Conservation (phyloP, 2,888 invertebrate genomes). For the Ypsolopha sequella region DNA sequence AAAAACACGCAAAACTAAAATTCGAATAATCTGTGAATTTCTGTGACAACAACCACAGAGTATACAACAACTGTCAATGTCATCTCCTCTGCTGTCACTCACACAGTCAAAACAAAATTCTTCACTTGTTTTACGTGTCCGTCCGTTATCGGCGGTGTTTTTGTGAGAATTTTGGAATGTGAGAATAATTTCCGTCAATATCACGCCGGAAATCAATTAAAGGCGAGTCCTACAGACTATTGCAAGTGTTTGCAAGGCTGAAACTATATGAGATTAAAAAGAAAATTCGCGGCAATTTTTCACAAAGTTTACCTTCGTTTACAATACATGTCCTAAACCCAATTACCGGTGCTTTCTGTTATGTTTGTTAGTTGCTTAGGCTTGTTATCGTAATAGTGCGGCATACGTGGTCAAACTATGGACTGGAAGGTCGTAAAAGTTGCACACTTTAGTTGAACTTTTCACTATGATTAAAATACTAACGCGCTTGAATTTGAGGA, state of each 20-base stretch:
- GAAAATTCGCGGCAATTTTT: no score
- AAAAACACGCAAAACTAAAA: no score
- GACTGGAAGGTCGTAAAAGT: conserved; percentile 10
- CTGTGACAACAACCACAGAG: no score
- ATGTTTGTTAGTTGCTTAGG: conserved; percentile 19
- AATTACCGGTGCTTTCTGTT: conserved; percentile 3
- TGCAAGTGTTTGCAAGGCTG: no score
- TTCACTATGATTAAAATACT: conserved; percentile 6
- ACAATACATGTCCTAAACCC: neutral
- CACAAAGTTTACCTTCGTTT: no score
- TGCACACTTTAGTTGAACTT: neutral
- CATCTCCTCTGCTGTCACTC: no score
- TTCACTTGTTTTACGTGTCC: conserved; percentile 6
- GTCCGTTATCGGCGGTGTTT: neutral
- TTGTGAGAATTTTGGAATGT: conserved; percentile 1
- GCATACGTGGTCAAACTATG: conserved; percentile 14
- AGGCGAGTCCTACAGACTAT: no score
- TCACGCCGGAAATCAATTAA: no score
- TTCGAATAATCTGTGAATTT: no score
- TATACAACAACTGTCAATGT: no score
- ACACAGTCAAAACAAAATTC: neutral
- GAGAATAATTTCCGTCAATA: no score
- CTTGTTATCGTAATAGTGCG: conserved; percentile 10
- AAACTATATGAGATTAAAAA: no score
- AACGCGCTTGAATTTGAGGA: conserved; percentile 54